Evolutionary conservation across 2,113 vertebrate species (phyloP).

Genomic region (Zosterops borbonicus): DNA sequence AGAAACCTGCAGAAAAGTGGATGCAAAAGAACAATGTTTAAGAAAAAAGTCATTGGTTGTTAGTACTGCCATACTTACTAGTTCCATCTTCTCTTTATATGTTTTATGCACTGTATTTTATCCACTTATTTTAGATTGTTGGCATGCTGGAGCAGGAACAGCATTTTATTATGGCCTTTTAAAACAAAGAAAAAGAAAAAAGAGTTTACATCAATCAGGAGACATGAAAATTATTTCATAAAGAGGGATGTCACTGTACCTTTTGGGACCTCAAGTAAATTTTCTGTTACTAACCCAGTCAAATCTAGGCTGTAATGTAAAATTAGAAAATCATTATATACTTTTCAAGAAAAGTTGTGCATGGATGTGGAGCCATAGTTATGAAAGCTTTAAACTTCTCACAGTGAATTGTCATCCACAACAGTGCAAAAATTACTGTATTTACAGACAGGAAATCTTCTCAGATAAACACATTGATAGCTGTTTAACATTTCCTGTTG

Average conservation of each 20-base stretch:
- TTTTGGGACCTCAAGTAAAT: not conserved
- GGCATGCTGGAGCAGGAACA: not conserved
- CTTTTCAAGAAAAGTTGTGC: not conserved
- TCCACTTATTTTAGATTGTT: not conserved
- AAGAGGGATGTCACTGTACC: not conserved
- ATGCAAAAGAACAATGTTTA: not conserved
- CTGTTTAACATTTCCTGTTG: not conserved
- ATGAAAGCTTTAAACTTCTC: not conserved
- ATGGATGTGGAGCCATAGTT: not conserved
- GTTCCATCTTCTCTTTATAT: not conserved
- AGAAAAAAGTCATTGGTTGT: not conserved
- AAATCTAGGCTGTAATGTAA: not conserved
- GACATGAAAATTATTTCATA: not conserved
- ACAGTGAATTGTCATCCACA: not conserved
- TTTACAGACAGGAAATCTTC: slow-evolving; percentile 1
- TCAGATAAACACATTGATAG: not conserved
- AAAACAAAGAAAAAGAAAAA: not conserved
- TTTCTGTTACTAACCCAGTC: not conserved
- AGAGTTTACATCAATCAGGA: not conserved
- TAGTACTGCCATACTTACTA: not conserved
- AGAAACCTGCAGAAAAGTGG: not conserved
- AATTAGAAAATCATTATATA: not conserved
- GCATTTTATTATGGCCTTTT: not conserved
- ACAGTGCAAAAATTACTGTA: not conserved
- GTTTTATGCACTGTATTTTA: not conserved